Evolutionary conservation across 2,113 vertebrate species (phyloP).

Genomic region (Lates calcarifer): DNA sequence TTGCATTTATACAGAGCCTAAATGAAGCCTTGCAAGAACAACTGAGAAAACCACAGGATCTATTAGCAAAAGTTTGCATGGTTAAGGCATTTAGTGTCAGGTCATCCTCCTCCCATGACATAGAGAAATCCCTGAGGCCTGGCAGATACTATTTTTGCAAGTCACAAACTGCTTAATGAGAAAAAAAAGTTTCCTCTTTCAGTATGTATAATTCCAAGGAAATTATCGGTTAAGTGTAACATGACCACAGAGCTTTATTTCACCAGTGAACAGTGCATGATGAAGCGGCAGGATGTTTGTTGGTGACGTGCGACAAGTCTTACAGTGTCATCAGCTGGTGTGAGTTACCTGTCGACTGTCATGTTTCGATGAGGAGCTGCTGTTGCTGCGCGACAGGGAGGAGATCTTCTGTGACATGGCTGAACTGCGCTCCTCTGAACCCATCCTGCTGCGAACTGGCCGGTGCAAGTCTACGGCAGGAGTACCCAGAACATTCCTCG

Average conservation of each 20-base stretch:
- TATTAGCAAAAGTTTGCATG: background rate
- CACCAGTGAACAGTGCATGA: background rate
- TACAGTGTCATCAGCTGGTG: background rate
- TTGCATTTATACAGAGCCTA: background rate
- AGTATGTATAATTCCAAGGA: background rate
- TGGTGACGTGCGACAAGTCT: background rate
- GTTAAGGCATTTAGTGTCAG: background rate
- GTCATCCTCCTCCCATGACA: slow-evolving; percentile 18
- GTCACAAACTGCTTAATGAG: background rate
- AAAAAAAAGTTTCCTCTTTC: background rate
- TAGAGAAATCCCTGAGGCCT: slow-evolving; percentile 7
- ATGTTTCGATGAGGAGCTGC: slow-evolving; percentile 96
- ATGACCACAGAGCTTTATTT: background rate
- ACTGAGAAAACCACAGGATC: background rate
- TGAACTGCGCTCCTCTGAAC: slow-evolving; percentile 90
- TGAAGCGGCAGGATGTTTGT: background rate
- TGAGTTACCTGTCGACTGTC: slow-evolving; percentile 93
- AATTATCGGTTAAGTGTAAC: background rate
- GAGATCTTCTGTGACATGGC: slow-evolving; percentile 92
- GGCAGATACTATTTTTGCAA: background rate
- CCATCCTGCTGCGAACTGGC: slow-evolving; percentile 76
- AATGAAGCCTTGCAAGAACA: background rate
- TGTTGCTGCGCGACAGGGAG: slow-evolving; percentile 94
- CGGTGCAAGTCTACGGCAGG: slow-evolving; percentile 33
- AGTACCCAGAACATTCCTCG: slow-evolving; percentile 59